phyloP scores from a whole-genome alignment of 2,113 vertebrate species.

The Pelecanus crispus region DNA sequence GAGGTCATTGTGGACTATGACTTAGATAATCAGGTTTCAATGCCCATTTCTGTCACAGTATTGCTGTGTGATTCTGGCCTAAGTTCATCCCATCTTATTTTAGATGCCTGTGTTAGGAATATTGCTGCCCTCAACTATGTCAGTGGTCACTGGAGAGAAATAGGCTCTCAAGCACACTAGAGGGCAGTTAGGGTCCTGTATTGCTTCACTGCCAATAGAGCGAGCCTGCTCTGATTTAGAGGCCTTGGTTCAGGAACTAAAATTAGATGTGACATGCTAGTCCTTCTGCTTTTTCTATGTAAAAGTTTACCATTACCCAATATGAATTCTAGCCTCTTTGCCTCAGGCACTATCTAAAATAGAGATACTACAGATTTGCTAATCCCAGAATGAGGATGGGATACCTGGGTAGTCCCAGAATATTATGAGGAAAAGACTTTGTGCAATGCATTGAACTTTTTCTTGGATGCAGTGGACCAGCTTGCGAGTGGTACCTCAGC shows the following conservation, averaged over 20 bases:
- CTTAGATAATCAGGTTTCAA: neutral
- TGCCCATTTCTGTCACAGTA: neutral
- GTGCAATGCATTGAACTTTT: neutral
- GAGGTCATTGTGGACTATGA: neutral
- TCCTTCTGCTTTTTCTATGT: neutral
- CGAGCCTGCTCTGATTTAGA: neutral
- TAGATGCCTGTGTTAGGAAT: neutral
- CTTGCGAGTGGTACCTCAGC: neutral
- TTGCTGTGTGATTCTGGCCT: neutral
- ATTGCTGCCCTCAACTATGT: neutral
- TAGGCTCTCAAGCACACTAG: constrained; percentile 31
- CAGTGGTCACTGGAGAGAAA: neutral
- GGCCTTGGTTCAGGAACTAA: neutral
- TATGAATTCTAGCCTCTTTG: neutral
- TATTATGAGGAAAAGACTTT: neutral
- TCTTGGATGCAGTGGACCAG: neutral
- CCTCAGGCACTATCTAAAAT: neutral
- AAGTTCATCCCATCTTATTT: neutral
- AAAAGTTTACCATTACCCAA: neutral
- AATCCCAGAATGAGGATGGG: neutral
- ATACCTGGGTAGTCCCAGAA: neutral
- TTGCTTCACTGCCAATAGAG: neutral
- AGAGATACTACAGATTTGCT: neutral
- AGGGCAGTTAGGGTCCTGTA: constrained; percentile 39
- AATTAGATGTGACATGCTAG: neutral